Evolutionary conservation across 1,140 invertebrate genomes (phyloP).

Genomic region (Polypedilum pembai): DNA sequence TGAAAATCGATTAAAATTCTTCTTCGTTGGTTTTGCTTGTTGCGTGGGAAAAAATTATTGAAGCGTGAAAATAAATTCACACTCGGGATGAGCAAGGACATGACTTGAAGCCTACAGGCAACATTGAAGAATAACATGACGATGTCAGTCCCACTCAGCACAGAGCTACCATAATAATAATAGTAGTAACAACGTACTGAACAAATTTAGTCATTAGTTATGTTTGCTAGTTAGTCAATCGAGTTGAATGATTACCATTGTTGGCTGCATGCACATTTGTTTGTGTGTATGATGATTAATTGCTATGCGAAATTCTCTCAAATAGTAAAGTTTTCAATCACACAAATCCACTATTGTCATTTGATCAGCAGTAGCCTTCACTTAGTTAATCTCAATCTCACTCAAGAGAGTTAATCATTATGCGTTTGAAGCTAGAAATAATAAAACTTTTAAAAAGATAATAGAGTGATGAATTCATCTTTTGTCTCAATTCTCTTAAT

Average conservation of each 20-base stretch:
- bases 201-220: slow-evolving; percentile 16
- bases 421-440: too few species aligned
- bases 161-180: neutral
- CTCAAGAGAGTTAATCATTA: too few species aligned
- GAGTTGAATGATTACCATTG: neutral
- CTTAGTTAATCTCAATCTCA: too few species aligned
- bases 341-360: too few species aligned
- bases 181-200: neutral
- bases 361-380: too few species aligned
- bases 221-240: neutral
- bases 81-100: slow-evolving; percentile 2
- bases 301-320: neutral
- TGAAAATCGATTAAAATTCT: neutral
- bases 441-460: too few species aligned
- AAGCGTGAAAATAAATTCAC: neutral
- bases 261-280: too few species aligned
- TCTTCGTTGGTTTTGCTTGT: neutral
- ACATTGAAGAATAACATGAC: neutral
- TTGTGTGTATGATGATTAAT: neutral
- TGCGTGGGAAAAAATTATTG: slow-evolving; percentile 22
- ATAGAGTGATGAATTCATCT: too few species aligned
- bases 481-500: too few species aligned
- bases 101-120: neutral
- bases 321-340: too few species aligned
- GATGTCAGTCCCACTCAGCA: neutral